Conservation (phyloP, 2,113 vertebrate species). For the Ifrita kowaldi region DNA sequence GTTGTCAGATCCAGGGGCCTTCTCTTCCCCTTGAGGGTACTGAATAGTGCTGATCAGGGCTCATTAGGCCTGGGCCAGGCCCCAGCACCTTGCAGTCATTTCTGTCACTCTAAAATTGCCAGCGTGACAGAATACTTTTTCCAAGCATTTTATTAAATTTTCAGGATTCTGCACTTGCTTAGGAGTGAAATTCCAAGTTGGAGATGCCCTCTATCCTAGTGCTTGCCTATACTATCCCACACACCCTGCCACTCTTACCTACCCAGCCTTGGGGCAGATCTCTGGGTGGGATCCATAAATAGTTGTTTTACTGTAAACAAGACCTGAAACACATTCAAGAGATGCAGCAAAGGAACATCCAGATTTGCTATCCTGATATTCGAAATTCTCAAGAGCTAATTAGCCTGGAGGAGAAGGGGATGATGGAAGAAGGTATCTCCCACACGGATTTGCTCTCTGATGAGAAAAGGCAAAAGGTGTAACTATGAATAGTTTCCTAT, state of each 20-base stretch:
- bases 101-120: not conserved
- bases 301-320: not conserved
- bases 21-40: not conserved
- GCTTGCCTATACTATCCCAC: not conserved
- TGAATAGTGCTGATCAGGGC: not conserved
- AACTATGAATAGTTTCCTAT: not conserved
- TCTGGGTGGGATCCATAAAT: not conserved
- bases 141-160: not conserved
- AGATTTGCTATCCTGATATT: not conserved
- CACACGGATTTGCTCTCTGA: fast-evolving
- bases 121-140: not conserved
- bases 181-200: not conserved
- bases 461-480: not conserved
- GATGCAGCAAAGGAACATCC: not conserved
- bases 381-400: not conserved
- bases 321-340: not conserved
- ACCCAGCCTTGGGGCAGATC: not conserved
- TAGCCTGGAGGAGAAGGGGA: not conserved
- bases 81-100: not conserved
- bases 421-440: not conserved
- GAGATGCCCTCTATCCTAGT: not conserved
- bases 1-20: not conserved
- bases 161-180: not conserved
- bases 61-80: not conserved
- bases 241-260: not conserved